Base-by-base conservation (phyloP, 2,797 vertebrate species). In the Neopelma chrysocephalum region DNA sequence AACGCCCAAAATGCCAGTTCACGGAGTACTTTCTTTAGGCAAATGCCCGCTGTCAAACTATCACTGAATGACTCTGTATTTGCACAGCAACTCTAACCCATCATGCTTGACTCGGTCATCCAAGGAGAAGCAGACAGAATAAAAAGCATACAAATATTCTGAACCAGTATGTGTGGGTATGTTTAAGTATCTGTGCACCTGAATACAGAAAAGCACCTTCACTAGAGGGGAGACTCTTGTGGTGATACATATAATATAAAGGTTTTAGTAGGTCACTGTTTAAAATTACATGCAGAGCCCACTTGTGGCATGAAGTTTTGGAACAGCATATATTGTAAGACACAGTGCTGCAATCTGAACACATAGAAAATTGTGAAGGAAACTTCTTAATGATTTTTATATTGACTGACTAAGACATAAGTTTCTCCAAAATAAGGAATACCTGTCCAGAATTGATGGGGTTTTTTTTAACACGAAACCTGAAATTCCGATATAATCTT, bases 51-150 rank as follows among this genome's bases (percentile, higher is more conserved):
- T 85, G 53, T 96, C 68, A 96, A 78, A 34, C 84, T 93, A 38
- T 85, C 83, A 86, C 21, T 91, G 90, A 93, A 94, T 93, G 85
- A 88, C 85, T 94, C 92, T 91, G 80, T 76, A 47, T 73, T 90
- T 93, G 57, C 47, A 22, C 22, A 84, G 22, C 38, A 45, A 1
- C 45, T 81, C 34, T 68, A 93, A 95, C 96, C 53, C 15, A 56
- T 92, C 66, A 61, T 75, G 18, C 25, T 85, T 65, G 48, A 79
- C 14, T 87, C 31, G 36, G 43, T 29, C 72, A 40, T 85, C 50
- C 38, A 89, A 81, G 80, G 25, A 86, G 60, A 58, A 87, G 70
- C 71, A 45, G 14, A 66, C 50, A 81, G 69, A 88, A 83, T 83
- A 42, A 90, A 93, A 96, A 95, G 34, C 11, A 62, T 6, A 43